Conservation (phyloP, 1,140 invertebrate species). For the Arion vulgaris region DNA sequence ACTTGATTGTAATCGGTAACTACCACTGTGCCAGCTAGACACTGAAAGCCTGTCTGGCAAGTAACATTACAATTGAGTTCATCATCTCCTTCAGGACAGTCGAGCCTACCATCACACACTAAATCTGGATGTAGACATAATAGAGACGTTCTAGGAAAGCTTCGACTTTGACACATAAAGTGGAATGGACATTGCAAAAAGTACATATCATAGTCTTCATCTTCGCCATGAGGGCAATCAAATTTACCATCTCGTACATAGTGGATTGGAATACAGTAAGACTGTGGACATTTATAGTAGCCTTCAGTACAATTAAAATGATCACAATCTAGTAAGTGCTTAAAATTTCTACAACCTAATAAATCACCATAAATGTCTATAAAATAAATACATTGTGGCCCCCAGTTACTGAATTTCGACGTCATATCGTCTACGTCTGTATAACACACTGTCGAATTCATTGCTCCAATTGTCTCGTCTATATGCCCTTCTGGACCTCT, state of each 20-base stretch:
- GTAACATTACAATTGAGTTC: background rate
- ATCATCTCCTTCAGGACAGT: conserved; percentile 10
- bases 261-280: conserved; percentile 4
- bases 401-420: conserved; percentile 14
- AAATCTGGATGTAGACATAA: background rate
- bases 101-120: background rate
- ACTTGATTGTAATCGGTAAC: background rate
- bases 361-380: background rate
- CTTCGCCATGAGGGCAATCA: conserved; percentile 13
- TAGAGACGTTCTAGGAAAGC: background rate
- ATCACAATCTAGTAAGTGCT: background rate
- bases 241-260: background rate
- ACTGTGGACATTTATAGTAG: no score
- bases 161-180: background rate
- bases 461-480: conserved; percentile 13
- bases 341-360: conserved; percentile 14
- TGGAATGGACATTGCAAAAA: background rate
- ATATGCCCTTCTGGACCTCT: conserved; percentile 9
- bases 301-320: background rate
- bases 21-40: background rate
- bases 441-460: background rate
- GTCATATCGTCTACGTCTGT: background rate
- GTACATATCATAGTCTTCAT: background rate
- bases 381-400: conserved; percentile 9
- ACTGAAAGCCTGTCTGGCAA: background rate